Evolutionary conservation across 2,113 vertebrate genomes (phyloP).

Genomic region (Plecturocebus donacophilus): DNA sequence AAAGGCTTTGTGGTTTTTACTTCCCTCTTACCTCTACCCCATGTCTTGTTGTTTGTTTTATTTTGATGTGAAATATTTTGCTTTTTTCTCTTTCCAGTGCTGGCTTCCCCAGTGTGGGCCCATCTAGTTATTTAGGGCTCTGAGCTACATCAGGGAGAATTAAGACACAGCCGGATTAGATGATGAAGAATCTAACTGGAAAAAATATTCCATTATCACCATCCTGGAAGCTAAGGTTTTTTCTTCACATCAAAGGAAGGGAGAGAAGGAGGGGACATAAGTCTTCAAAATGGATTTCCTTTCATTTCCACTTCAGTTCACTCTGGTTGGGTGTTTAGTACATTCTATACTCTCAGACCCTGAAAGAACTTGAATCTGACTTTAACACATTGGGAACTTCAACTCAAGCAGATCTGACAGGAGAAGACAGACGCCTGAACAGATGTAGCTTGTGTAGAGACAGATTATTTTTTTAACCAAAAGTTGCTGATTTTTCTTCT

Average conservation of each 20-base stretch:
- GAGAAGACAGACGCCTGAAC: conserved; percentile 63
- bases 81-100: not conserved
- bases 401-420: conserved; percentile 67
- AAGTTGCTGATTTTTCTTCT: conserved; percentile 75
- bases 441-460: conserved; percentile 59
- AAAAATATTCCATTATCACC: conserved; percentile 68
- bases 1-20: not conserved
- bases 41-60: not conserved
- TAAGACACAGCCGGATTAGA: conserved; percentile 49
- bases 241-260: conserved; percentile 38
- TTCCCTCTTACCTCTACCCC: not conserved
- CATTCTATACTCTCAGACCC: conserved; percentile 17
- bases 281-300: conserved; percentile 52
- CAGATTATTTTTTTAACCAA: conserved; percentile 50
- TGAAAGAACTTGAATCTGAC: conserved; percentile 44
- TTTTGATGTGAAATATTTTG: conserved; percentile 30
- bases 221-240: conserved; percentile 36
- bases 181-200: conserved; percentile 31
- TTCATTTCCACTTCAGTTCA: conserved; percentile 69
- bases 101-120: not conserved
- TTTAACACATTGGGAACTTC: conserved; percentile 60
- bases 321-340: not conserved
- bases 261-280: not conserved
- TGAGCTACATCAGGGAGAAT: not conserved
- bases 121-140: not conserved